phyloP scores from a whole-genome alignment of 2,113 vertebrate species.

The Strix uralensis region DNA sequence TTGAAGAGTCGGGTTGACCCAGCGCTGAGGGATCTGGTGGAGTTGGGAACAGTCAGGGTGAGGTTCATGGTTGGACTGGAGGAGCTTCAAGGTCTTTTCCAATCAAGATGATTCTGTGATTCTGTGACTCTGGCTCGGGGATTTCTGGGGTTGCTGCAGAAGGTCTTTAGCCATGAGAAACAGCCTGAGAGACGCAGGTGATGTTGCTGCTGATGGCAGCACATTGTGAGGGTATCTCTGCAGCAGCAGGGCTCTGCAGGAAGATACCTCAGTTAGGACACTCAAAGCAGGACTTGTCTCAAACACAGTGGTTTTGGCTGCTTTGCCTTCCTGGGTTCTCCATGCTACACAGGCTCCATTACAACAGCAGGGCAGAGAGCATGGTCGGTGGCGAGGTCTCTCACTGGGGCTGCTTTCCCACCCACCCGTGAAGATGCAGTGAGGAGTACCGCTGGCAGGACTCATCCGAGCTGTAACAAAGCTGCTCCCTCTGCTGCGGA shows the following conservation, averaged over 20 bases:
- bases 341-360: accelerated
- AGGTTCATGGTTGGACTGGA: no score
- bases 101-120: no score
- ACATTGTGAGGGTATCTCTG: no score
- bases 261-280: not conserved
- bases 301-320: not conserved
- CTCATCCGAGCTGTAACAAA: not conserved
- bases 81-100: no score
- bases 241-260: not conserved
- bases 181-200: accelerated
- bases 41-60: no score
- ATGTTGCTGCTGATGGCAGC: not conserved
- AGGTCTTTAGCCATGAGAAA: not conserved
- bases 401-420: not conserved
- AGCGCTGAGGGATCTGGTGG: no score
- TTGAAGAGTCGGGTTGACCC: no score
- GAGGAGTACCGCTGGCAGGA: not conserved
- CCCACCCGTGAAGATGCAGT: accelerated
- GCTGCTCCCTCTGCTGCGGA: not conserved
- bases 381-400: accelerated
- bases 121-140: no score
- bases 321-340: not conserved
- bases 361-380: accelerated
- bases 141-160: not conserved
- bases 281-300: not conserved